phyloP scores from a whole-genome alignment of 2,113 vertebrate species.

The Paratilapia polleni region DNA sequence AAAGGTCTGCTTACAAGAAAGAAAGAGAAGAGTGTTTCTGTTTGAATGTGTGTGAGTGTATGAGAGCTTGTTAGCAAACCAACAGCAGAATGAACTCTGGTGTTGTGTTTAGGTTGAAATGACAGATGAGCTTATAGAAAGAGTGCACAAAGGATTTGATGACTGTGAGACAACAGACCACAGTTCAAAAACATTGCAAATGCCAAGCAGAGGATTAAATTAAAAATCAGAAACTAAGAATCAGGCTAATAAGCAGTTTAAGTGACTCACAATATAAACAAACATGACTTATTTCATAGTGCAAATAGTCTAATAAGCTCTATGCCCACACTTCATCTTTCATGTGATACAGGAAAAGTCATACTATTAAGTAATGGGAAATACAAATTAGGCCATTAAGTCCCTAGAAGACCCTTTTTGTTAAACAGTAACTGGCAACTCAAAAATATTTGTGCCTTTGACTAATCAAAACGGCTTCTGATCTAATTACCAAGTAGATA shows the following conservation, averaged over 20 bases:
- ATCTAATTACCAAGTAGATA: neutral
- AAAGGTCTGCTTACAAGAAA: constrained; percentile 18
- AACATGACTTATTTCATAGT: neutral
- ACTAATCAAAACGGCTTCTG: neutral
- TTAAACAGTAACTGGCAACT: neutral
- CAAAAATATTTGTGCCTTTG: neutral
- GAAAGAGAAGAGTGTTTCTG: neutral
- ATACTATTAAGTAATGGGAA: neutral
- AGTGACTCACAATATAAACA: constrained; percentile 8
- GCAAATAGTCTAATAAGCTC: neutral
- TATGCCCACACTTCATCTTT: neutral
- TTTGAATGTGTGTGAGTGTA: neutral
- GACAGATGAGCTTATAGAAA: neutral
- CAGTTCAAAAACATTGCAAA: constrained; percentile 4
- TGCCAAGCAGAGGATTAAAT: neutral
- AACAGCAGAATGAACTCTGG: neutral
- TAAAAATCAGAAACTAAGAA: constrained; percentile 25
- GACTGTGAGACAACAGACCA: neutral
- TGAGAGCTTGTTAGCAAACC: neutral
- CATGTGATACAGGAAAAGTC: neutral
- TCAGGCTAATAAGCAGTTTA: neutral
- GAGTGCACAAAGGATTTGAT: neutral
- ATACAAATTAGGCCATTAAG: constrained; percentile 15
- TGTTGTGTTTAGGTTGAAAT: constrained; percentile 6
- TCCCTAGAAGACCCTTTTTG: neutral